Percentiles rank a stretch among this genome's conserved stretches.
phyloP scores from a whole-genome alignment of 2,113 vertebrate genomes.

The Carassius auratus region DNA sequence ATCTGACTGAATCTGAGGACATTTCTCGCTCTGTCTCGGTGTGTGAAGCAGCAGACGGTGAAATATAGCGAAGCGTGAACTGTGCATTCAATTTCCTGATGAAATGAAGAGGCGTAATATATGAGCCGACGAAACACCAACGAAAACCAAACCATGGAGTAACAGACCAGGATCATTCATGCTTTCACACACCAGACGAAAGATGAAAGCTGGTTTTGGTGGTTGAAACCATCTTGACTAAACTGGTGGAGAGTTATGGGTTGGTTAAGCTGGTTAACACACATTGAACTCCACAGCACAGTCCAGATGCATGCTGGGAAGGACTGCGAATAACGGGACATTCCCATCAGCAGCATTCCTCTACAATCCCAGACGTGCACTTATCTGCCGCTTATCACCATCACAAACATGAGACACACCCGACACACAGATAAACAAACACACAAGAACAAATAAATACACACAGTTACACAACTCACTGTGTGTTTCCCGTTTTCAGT shows the following conservation, averaged over 20 bases:
- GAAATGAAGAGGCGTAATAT: background rate
- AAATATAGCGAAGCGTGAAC: background rate
- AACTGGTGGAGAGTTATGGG: too few species aligned
- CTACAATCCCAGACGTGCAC: background rate
- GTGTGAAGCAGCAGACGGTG: background rate
- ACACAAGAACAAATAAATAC: background rate
- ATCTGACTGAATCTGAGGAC: background rate
- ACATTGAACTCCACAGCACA: background rate
- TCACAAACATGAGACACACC: conserved; percentile 43
- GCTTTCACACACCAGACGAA: background rate
- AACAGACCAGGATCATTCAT: background rate
- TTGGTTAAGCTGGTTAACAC: background rate
- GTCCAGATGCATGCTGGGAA: background rate
- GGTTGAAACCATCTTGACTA: background rate
- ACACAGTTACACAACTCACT: too few species aligned
- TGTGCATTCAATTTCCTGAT: background rate
- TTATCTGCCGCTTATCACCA: conserved; percentile 5
- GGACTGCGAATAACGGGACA: background rate
- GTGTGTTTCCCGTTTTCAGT: too few species aligned
- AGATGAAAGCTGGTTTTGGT: background rate
- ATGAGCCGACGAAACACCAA: background rate
- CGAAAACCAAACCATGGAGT: too few species aligned
- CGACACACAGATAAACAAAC: conserved; percentile 16
- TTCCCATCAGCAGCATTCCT: background rate
- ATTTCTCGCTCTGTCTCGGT: background rate